These are phyloP conservation scores for Sturnira hondurensis DNA, from an alignment of 2,113 vertebrate genomes.

Conservation along the genomic window DNA sequence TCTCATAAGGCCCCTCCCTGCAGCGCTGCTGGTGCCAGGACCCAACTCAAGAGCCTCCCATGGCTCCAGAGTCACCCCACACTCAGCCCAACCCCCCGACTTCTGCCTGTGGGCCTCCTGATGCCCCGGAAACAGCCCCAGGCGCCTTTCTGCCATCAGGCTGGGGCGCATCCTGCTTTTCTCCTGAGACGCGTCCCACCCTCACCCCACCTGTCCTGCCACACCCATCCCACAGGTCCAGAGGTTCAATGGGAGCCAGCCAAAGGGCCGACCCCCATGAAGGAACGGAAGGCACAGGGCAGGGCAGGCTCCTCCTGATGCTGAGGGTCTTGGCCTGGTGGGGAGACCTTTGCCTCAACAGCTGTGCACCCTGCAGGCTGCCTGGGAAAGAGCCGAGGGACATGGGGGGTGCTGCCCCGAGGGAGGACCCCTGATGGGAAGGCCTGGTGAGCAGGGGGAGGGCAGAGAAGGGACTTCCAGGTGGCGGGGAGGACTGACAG, in stretches of 20 bases:
- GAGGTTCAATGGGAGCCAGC: fast-evolving
- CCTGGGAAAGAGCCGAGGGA: neutral
- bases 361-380: too few species aligned
- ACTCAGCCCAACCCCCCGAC: neutral
- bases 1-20: neutral
- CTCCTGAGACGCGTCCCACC: neutral
- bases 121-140: neutral
- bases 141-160: neutral
- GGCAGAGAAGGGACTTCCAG: neutral
- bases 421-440: neutral
- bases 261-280: neutral
- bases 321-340: neutral
- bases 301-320: too few species aligned
- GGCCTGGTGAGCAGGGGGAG: neutral
- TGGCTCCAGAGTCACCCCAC: neutral
- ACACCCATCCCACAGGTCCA: neutral
- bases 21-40: neutral
- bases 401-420: neutral
- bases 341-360: neutral
- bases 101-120: neutral
- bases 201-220: neutral
- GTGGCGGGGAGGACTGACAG: neutral
- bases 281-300: neutral
- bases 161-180: neutral
- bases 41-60: neutral